Evolutionary conservation across 2,797 vertebrate species (phyloP).

Genomic region (Arnoldichthys spilopterus): DNA sequence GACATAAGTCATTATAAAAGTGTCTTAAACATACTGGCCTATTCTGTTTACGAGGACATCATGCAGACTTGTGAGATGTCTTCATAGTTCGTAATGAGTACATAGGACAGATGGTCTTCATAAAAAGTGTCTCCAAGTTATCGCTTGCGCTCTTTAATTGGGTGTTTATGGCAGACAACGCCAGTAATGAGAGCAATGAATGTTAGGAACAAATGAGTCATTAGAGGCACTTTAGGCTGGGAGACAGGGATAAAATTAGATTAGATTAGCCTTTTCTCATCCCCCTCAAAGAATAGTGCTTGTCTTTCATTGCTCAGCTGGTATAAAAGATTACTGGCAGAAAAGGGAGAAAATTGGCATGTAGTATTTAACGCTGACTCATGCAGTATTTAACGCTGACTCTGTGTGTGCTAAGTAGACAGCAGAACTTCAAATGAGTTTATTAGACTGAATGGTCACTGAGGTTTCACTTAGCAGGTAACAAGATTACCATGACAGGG

Average conservation of each 20-base stretch:
- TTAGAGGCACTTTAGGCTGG: slow-evolving; percentile 44
- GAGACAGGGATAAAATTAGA: slow-evolving; percentile 39
- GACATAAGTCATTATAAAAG: not conserved
- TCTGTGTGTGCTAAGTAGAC: not conserved
- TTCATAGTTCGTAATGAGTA: slow-evolving; percentile 42
- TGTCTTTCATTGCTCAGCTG: not conserved
- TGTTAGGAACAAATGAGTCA: slow-evolving; percentile 43
- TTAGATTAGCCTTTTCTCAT: slow-evolving; percentile 35
- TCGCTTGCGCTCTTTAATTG: slow-evolving; percentile 39
- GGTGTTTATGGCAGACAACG: slow-evolving; percentile 41
- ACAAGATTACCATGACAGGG: not conserved
- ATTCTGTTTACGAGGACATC: slow-evolving; percentile 39
- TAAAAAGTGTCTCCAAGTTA: slow-evolving; percentile 46
- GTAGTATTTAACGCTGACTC: not conserved
- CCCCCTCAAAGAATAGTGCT: slow-evolving; percentile 25
- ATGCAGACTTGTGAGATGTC: slow-evolving; percentile 33
- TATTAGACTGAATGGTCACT: not conserved
- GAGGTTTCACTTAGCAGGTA: not conserved
- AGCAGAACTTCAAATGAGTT: not conserved
- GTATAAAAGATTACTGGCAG: not conserved
- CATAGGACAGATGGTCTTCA: slow-evolving; percentile 50
- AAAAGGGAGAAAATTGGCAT: not conserved
- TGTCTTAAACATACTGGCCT: slow-evolving; percentile 22
- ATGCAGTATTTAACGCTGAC: not conserved
- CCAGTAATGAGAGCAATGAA: slow-evolving; percentile 31